These are phyloP conservation scores for Molossus alvarezi DNA, from an alignment of 2,797 vertebrate species.

Conservation along the genomic window DNA sequence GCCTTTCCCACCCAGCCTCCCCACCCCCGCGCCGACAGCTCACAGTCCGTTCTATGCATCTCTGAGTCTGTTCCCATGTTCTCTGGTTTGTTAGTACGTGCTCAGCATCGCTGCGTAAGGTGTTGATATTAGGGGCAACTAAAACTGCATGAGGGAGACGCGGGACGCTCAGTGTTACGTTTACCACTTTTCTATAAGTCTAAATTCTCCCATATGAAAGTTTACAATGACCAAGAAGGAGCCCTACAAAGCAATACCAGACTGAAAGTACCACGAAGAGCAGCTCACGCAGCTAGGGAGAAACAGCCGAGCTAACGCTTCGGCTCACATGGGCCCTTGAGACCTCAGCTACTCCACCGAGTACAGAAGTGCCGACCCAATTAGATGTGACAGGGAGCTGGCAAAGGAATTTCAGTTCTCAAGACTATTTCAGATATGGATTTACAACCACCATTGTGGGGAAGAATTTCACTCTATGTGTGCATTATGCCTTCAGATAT, in stretches of 20 bases:
- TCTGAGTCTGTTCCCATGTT: neutral
- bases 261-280: neutral
- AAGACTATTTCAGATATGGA: neutral
- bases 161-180: neutral
- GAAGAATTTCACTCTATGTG: neutral
- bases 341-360: neutral
- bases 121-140: neutral
- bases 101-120: fast-evolving
- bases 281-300: neutral
- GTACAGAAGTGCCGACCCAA: neutral
- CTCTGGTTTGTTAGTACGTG: neutral
- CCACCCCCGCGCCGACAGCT: fast-evolving
- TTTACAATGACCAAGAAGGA: neutral
- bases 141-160: neutral
- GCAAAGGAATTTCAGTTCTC: neutral
- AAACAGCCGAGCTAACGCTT: neutral
- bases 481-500: neutral
- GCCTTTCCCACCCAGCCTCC: neutral
- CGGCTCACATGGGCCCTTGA: neutral
- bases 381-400: neutral
- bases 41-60: neutral
- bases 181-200: neutral
- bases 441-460: neutral
- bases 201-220: neutral
- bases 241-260: neutral